Evolutionary conservation across 2,797 vertebrate species (phyloP), one percentile per base, ranked within the genome.

Genomic region (Melanotaenia trifasciata): DNA sequence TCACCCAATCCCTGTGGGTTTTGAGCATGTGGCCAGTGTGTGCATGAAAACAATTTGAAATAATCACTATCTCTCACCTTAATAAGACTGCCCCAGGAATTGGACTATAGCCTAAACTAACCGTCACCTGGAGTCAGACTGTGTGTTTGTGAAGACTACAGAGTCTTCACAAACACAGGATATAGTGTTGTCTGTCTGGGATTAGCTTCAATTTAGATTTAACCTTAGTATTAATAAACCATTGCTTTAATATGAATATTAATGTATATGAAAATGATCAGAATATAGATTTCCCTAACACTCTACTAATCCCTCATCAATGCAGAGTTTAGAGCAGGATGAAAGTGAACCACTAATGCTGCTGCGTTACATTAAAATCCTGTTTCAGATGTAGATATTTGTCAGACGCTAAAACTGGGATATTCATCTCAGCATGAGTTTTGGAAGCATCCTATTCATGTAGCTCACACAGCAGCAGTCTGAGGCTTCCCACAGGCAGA

Each of bases 381-480:
- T n/a, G 38, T 57, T 75, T 57, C 54, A 68, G 28, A 54, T 80
- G 70, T 47, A 59, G 51, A 24, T 56, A 70, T 63, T n/a, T 26
- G 47, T 64, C 35, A 18, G 58, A 58, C 36, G 77, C 28, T 51
- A 59, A n/a, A 65, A 28, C 65, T 45, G 38, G 16, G 59, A 62
- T 14, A 13, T 43, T 65, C 30, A 16, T 33, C 67, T 57, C 61
- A 60, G 5, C 67, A 2, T 14, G 57, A 79, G 38, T 28, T 45
- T 18, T 60, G 59, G 56, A 65, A 64, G 59, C 62, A 67, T 53
- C 10, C 22, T 56, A 60, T 68, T 57, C 50, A 40, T 66, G 65
- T 62, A 22, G 40, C 11, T 74, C 59, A 30, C 65, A n/a, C 76
- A 70, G 73, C 70, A 66, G 58, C 50, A 24, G 38, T 56, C 47